Conservation (phyloP, 2,113 vertebrate genomes). For the Felis chaus region DNA sequence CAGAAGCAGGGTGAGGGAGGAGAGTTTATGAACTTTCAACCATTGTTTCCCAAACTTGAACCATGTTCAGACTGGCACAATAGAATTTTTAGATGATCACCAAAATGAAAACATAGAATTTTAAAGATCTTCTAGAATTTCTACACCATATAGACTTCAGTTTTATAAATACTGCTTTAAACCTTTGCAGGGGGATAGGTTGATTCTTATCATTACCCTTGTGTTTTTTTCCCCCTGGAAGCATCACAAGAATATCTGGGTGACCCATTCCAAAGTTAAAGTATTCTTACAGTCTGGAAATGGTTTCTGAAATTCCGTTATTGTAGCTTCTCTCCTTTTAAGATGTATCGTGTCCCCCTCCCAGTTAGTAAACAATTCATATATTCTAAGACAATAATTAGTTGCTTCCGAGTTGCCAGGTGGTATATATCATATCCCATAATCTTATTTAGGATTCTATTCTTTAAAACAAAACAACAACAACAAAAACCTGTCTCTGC, state of each 20-base stretch:
- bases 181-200: background rate
- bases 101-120: conserved; percentile 21
- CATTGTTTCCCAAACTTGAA: background rate
- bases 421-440: background rate
- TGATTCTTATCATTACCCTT: background rate
- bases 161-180: background rate
- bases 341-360: background rate
- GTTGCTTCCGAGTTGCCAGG: background rate
- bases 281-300: background rate
- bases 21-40: background rate
- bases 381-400: background rate
- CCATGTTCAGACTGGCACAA: background rate
- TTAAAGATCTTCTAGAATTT: conserved; percentile 7
- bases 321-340: background rate
- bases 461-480: background rate
- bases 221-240: background rate
- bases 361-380: background rate
- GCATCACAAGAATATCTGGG: background rate
- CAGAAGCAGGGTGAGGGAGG: background rate
- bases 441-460: conserved; percentile 16
- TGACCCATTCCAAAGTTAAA: background rate
- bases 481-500: background rate
- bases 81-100: conserved; percentile 22
- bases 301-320: background rate
- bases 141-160: background rate